Evolutionary conservation across 92 coral and sea anemone genomes (phyloP).

Genomic region (Parazoanthus atlanticus): DNA sequence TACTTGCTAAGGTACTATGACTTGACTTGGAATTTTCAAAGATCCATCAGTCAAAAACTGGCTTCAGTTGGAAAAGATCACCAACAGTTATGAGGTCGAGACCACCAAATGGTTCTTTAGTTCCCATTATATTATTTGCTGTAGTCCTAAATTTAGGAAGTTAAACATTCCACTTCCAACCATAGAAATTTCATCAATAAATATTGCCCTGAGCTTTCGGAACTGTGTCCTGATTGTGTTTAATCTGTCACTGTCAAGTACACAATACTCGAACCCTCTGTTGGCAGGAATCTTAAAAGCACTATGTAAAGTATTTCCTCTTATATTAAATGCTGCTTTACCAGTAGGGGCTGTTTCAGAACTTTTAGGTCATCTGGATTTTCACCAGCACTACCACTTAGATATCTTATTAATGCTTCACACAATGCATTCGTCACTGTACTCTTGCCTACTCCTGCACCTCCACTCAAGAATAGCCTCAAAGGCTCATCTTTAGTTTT

Average conservation of each 20-base stretch:
- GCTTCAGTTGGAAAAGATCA: slow-evolving; percentile 65
- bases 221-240: slow-evolving; percentile 58
- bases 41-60: slow-evolving; percentile 52
- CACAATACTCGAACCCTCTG: slow-evolving; percentile 57
- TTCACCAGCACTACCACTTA: slow-evolving; percentile 56
- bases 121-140: slow-evolving; percentile 63
- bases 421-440: slow-evolving; percentile 51
- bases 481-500: slow-evolving; percentile 44
- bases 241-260: slow-evolving; percentile 61
- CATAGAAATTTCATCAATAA: slow-evolving; percentile 63
- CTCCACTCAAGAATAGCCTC: slow-evolving; percentile 51
- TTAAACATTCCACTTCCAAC: slow-evolving; percentile 68
- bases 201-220: slow-evolving; percentile 47
- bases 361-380: slow-evolving; percentile 67
- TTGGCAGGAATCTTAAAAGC: slow-evolving; percentile 68
- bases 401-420: slow-evolving; percentile 59
- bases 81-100: slow-evolving; percentile 58
- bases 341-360: slow-evolving; percentile 67
- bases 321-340: slow-evolving; percentile 64
- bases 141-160: slow-evolving; percentile 50
- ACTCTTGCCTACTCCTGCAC: slow-evolving; percentile 66
- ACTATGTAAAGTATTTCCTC: slow-evolving; percentile 44
- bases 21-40: slow-evolving; percentile 43
- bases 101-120: slow-evolving; percentile 56
- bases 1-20: slow-evolving; percentile 62